phyloP scores from a whole-genome alignment of 1,140 invertebrate species.

The Anoplophora glabripennis region DNA sequence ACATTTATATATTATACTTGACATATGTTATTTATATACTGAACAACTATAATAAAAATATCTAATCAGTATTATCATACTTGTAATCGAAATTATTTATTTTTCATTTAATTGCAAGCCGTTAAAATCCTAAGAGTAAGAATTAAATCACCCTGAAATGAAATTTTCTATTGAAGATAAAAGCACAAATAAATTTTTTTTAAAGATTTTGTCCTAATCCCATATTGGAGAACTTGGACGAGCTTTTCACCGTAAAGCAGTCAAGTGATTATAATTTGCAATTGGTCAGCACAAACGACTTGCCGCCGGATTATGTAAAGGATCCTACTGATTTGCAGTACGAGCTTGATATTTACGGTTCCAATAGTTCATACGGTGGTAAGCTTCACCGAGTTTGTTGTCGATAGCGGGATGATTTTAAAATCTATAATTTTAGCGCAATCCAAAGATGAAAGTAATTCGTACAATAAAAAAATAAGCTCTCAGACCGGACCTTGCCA shows the following conservation, averaged over 20 bases:
- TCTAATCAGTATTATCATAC: too few species aligned
- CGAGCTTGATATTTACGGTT: conserved; percentile 19
- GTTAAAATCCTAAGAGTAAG: too few species aligned
- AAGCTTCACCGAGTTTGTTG: too few species aligned
- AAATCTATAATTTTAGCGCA: not conserved
- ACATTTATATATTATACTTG: too few species aligned
- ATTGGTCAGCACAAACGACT: conserved; percentile 24
- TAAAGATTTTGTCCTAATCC: conserved; percentile 23
- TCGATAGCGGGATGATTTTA: too few species aligned
- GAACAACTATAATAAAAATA: too few species aligned
- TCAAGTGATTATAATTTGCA: conserved; percentile 14
- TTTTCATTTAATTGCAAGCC: too few species aligned
- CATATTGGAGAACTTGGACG: conserved; percentile 16
- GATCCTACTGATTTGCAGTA: conserved; percentile 6
- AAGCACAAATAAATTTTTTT: too few species aligned
- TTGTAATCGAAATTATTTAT: too few species aligned
- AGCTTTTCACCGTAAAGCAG: conserved; percentile 18
- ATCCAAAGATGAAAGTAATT: not conserved
- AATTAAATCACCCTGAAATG: too few species aligned
- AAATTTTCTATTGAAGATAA: too few species aligned
- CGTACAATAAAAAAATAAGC: conserved; percentile 4
- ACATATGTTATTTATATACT: too few species aligned
- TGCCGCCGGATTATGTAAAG: conserved; percentile 20
- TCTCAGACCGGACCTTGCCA: not conserved
- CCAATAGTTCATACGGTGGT: conserved; percentile 1